phyloP scores from a whole-genome alignment of 2,888 invertebrate genomes.

The Habrosyne pyritoides region DNA sequence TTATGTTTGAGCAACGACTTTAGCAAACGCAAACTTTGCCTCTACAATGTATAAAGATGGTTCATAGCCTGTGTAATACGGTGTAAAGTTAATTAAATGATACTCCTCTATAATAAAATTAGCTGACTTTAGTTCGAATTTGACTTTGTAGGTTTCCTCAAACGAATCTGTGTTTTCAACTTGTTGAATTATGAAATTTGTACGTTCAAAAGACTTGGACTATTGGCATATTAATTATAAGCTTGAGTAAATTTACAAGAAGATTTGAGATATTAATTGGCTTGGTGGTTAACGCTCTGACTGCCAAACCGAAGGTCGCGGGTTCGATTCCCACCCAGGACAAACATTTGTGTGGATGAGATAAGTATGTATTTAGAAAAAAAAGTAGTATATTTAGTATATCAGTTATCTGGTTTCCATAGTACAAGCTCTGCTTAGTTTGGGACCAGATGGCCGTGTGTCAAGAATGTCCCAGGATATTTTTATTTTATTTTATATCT shows the following conservation, averaged over 20 bases:
- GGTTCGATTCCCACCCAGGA: too few relatives aligned
- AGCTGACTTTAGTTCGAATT: slow-evolving; percentile 35
- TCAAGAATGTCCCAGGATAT: too few relatives aligned
- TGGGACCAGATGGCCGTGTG: too few relatives aligned
- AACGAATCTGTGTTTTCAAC: slow-evolving; percentile 20
- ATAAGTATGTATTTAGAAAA: too few relatives aligned
- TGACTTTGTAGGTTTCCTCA: slow-evolving; percentile 32
- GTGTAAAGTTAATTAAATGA: slow-evolving; percentile 61
- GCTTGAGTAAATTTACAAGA: not conserved
- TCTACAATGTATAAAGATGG: slow-evolving; percentile 57
- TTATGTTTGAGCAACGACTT: slow-evolving; percentile 57
- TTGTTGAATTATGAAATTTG: slow-evolving; percentile 33
- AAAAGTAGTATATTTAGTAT: too few relatives aligned
- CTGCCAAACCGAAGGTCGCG: too few relatives aligned
- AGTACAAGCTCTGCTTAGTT: too few relatives aligned
- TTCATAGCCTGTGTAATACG: slow-evolving; percentile 47
- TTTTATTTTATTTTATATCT: too few relatives aligned
- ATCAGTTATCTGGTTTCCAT: too few relatives aligned
- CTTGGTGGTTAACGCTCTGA: too few relatives aligned
- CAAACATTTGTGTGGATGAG: too few relatives aligned
- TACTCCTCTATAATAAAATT: slow-evolving; percentile 43
- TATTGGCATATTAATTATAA: not conserved
- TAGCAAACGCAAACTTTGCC: slow-evolving; percentile 59
- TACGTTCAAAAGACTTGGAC: not conserved
- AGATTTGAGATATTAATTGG: not conserved